A percentile compares a stretch with the other conserved stretches of the same genome.
phyloP scores from a whole-genome alignment of 2,888 invertebrate species.

The Drosophila putrida region DNA sequence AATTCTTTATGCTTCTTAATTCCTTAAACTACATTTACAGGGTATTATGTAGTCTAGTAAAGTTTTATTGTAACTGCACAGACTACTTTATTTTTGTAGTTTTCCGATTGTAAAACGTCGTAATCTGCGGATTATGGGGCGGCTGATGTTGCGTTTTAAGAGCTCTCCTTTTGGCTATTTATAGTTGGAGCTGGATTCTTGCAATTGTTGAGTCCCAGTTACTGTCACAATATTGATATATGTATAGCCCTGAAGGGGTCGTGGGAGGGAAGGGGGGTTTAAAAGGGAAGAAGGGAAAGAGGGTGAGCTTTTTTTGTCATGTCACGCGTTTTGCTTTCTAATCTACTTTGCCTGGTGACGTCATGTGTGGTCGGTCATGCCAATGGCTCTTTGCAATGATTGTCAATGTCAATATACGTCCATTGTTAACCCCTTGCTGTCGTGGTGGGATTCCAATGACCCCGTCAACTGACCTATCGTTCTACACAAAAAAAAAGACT shows the following conservation, averaged over 20 bases:
- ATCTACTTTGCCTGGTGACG: conserved; percentile 67
- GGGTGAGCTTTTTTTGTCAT: conserved; percentile 20
- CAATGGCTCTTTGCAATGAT: conserved; percentile 40
- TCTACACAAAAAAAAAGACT: conserved; percentile 28
- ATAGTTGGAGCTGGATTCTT: conserved; percentile 28
- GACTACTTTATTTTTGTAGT: conserved; percentile 13
- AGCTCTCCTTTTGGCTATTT: conserved; percentile 48
- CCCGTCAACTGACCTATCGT: conserved; percentile 13
- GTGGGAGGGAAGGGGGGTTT: too few relatives aligned
- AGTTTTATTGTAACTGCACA: background rate
- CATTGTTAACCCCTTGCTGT: conserved; percentile 70
- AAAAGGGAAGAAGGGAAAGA: too few relatives aligned
- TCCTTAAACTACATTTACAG: background rate
- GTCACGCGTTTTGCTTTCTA: conserved; percentile 64
- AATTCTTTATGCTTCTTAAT: too few relatives aligned
- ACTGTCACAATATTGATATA: conserved; percentile 39
- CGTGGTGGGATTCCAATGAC: conserved; percentile 23
- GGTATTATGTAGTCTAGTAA: conserved; percentile 17
- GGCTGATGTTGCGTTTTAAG: conserved; percentile 37
- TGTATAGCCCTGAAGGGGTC: background rate
- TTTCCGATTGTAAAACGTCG: conserved; percentile 39
- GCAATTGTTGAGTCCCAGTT: conserved; percentile 41
- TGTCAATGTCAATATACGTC: conserved; percentile 70
- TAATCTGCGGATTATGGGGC: conserved; percentile 69
- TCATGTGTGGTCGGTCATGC: conserved; percentile 41